Percentiles rank a stretch among this genome's conserved stretches.
phyloP scores from a whole-genome alignment of 2,888 invertebrate species.

The Chalcosyrphus nemorum region DNA sequence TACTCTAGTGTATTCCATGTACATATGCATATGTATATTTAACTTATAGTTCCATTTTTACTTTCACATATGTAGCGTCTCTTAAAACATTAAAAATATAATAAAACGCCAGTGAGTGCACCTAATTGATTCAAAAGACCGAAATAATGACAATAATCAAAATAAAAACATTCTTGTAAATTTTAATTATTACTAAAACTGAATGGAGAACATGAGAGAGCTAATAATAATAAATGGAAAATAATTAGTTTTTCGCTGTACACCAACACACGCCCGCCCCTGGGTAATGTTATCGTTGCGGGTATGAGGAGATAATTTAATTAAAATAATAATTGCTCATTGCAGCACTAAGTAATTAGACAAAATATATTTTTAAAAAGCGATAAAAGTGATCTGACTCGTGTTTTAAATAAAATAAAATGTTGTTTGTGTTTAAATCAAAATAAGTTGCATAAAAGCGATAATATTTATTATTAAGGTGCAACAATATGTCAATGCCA shows the following conservation, averaged over 20 bases:
- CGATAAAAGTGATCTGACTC: conserved; percentile 21
- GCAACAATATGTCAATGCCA: conserved; percentile 11
- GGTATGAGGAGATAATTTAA: conserved; percentile 23
- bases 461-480: neutral
- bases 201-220: conserved; percentile 1
- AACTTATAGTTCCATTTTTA: neutral
- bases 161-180: conserved; percentile 6
- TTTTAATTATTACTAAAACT: neutral
- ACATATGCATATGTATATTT: too few relatives aligned
- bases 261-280: neutral
- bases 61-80: neutral
- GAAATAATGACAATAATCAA: neutral
- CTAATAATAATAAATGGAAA: conserved; percentile 11
- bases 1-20: too few relatives aligned
- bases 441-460: neutral
- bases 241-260: conserved; percentile 8
- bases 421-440: neutral
- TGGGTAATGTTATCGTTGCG: conserved; percentile 8
- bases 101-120: neutral
- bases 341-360: conserved; percentile 35
- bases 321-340: conserved; percentile 34
- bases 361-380: conserved; percentile 20
- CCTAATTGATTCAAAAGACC: neutral
- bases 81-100: neutral
- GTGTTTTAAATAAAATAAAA: conserved; percentile 41